Percentiles rank a stretch among this genome's conserved stretches.
These are phyloP conservation scores for Drosophila elegans DNA, from an alignment of 1,140 invertebrate genomes.

Conservation along the genomic window DNA sequence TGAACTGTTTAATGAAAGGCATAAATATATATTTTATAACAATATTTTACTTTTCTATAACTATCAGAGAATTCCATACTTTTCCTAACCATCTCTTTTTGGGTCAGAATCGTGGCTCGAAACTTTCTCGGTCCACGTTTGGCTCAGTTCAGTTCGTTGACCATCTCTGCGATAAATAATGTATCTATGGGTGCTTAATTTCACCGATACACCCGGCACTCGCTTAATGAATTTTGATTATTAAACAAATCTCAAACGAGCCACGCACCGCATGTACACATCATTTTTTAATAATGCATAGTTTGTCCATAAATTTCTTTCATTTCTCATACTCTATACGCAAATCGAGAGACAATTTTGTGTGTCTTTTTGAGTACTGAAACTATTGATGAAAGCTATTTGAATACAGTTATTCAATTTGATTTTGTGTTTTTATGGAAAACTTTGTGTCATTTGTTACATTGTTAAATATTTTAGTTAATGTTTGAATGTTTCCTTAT, in stretches of 20 bases:
- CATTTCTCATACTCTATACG: constrained; percentile 14
- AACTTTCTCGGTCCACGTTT: constrained; percentile 72
- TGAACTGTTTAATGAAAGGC: no score
- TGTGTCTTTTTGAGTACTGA: constrained; percentile 7
- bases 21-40: no score
- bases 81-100: constrained; percentile 33
- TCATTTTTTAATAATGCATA: constrained; percentile 84
- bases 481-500: neutral
- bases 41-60: neutral
- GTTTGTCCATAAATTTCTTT: constrained; percentile 84
- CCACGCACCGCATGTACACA: constrained; percentile 73
- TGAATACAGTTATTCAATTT: constrained; percentile 13
- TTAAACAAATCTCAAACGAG: constrained; percentile 74
- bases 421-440: constrained; percentile 2
- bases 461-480: no score
- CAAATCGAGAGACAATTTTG: neutral
- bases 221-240: constrained; percentile 77
- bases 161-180: constrained; percentile 56
- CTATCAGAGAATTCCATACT: constrained; percentile 1
- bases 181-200: constrained; percentile 75
- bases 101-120: constrained; percentile 69
- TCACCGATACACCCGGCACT: constrained; percentile 56
- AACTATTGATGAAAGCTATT: constrained; percentile 17
- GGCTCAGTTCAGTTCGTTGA: constrained; percentile 66
- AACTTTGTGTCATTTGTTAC: no score